Conservation (phyloP, 1,140 invertebrate genomes). For the Thaumatotibia leucotreta region DNA sequence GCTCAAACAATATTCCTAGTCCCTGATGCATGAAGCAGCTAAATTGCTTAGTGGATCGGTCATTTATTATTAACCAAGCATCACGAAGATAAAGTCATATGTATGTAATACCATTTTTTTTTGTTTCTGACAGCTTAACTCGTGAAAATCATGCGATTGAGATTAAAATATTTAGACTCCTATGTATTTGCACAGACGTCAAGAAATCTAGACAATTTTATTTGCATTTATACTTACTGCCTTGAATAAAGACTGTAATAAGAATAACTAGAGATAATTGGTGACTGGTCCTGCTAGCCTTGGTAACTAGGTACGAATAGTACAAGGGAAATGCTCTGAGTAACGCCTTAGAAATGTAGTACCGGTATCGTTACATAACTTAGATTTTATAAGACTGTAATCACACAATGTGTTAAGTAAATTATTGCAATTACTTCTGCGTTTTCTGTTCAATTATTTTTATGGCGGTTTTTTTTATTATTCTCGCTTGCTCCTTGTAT, state of each 20-base stretch:
- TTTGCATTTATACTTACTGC: not conserved
- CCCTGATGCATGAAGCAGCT: no score
- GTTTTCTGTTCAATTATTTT: not conserved
- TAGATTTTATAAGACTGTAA: not conserved
- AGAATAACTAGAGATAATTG: conserved; percentile 38
- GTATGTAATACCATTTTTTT: no score
- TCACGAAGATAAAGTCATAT: no score
- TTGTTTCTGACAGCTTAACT: no score
- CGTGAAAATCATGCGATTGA: no score
- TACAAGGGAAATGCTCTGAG: conserved; percentile 34
- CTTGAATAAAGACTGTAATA: conserved; percentile 13
- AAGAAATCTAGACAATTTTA: not conserved
- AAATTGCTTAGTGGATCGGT: no score
- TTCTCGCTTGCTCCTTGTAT: no score
- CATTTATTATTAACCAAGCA: no score
- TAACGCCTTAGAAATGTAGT: conserved; percentile 23
- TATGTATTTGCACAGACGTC: not conserved
- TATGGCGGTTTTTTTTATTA: not conserved
- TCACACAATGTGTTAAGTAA: not conserved
- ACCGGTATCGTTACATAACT: conserved; percentile 22
- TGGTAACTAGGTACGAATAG: conserved; percentile 24
- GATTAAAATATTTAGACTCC: not conserved
- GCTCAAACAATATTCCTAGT: no score
- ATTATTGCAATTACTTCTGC: not conserved
- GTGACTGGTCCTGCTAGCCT: conserved; percentile 33